Evolutionary conservation across 2,888 invertebrate species (phyloP), one percentile per base, ranked within the genome.

Genomic region (Formica aserva): DNA sequence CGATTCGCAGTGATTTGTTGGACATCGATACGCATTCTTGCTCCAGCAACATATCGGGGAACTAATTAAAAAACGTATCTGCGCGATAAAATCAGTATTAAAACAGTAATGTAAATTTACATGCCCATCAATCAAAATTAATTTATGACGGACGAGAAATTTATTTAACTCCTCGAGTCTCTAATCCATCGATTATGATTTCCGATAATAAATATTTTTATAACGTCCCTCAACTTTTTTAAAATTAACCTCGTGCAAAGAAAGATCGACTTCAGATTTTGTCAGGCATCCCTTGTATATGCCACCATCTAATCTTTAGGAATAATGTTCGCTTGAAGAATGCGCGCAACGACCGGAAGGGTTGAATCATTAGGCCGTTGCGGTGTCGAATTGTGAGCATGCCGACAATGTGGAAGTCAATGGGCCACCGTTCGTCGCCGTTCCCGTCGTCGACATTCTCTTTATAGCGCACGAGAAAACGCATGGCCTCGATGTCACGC

Each of bases 401-500:
- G 55, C 41, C 52, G 57, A 69, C 78, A 71, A 71, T 8, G 78
- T 80, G 67, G 32, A 78, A 78, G 60, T 78, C 76, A 76, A 77
- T 66, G 82, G 62, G 77, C 69, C 74, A 22, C 41, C 63, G 63
- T 52, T 15, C 67, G 75, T 55, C 41, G 57, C 65, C 63, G 18
- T 71, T 80, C 13, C 74, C 66, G 55, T 48, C 72, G 57, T 62
- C 55, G 22, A 67, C 74, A 71, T 63, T 63, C 57, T 48, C 83
- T 80, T 83, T 83, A 80, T 71, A 71, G 83, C 77, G 82, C 75
- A 4, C 72, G 76, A 45, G 81, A 78, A 78, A 84, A 83, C 83
- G 57, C 77, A 55, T 81, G 85, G 81, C 85, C 85, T 85, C 86
- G 87, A 87, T 87, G 89, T 86, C 85, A 84, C 84, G 90, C 90